Evolutionary conservation across 2,113 vertebrate species (phyloP), one percentile per base, ranked within the genome.

Genomic region (Salvelinus namaycush): DNA sequence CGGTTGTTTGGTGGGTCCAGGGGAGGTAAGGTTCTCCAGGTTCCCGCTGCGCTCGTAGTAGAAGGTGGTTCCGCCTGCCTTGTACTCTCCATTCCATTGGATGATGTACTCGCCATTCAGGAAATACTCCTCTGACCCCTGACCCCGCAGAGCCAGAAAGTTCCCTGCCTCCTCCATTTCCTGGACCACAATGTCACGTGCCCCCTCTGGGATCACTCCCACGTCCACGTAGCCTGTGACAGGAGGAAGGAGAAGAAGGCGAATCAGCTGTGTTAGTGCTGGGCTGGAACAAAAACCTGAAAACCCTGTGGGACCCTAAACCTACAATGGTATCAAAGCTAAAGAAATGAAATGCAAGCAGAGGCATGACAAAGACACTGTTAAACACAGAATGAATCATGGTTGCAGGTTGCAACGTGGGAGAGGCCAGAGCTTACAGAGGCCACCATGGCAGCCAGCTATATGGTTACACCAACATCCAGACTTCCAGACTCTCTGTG

Each of bases 11-110:
- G 94, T 99, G 74, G 98, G 98, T 72, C 98, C 98, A 0, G 95
- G 76, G 18, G 98, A 96, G 0, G 96, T 97, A 79, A 99, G 92
- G 75, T 96, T 99, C 92, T 99, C 98, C 83, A 97, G 88, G 86
- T 99, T 96, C 1, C 96, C 96, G 20, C 87, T 95, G 83, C 97
- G 94, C 65, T 97, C 95, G 1, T 99, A 99, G 68, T 92, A 95
- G 91, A 99, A 99, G 49, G 93, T 66, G 0, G 96, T 96, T 65
- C 96, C 97, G 0, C 96, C 97, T 14, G 97, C 93, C 82, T 95
- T 93, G 72, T 99, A 99, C 89, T 98, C 96, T 4, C 98, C 97
- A 8, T 96, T 99, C 98, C 98, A 99, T 80, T 99, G 98, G 91
- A 99, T 99, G 86, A 98, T 96, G 88, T 93, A 98, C 76, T 96